Evolutionary conservation across 2,797 vertebrate species (phyloP), one percentile per base, ranked within the genome.

Genomic region (Sebastes taczanowskii): DNA sequence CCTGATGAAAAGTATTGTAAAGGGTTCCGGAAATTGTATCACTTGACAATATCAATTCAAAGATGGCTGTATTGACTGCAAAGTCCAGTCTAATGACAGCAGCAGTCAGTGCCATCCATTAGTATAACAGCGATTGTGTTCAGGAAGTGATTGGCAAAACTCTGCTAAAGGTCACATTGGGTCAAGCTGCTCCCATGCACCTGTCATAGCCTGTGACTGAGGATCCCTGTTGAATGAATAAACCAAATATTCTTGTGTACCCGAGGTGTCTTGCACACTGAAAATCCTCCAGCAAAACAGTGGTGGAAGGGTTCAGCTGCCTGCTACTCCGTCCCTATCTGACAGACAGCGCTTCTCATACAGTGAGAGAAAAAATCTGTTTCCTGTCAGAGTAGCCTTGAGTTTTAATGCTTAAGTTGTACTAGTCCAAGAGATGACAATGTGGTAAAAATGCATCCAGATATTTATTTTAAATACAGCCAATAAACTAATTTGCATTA

Each of bases 201-300:
- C 77, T 83, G 74, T 86, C 82, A 86, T 25, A 77, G 38, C 61
- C 46, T 74, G 46, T 73, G 80, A 88, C 72, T 74, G 77, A 83
- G 73, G 79, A 78, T 76, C 49, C 64, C 38, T 82, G 83, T 81
- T 42, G 38, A 76, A 82, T 88, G 82, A 91, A 92, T 89, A 89
- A 90, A 89, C 83, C 84, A 86, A 84, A 78, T 85, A 80, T 79
- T 78, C 66, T 46, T 69, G 68, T 81, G 67, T 71, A 71, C 76
- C 81, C 61, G 68, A 82, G 55, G 82, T 74, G 73, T 62, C 30
- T 70, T 78, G 78, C 74, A 77, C 58, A 71, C 77, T 60, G 78
- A 88, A 92, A 86, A 71, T 85, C 73, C 74, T 82, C 69, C 79
- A 79, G 70, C 64, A 80, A 80, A 85, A 78, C 32, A 65, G 61